phyloP scores from a whole-genome alignment of 2,797 vertebrate species.

The Neoniphon sammara region DNA sequence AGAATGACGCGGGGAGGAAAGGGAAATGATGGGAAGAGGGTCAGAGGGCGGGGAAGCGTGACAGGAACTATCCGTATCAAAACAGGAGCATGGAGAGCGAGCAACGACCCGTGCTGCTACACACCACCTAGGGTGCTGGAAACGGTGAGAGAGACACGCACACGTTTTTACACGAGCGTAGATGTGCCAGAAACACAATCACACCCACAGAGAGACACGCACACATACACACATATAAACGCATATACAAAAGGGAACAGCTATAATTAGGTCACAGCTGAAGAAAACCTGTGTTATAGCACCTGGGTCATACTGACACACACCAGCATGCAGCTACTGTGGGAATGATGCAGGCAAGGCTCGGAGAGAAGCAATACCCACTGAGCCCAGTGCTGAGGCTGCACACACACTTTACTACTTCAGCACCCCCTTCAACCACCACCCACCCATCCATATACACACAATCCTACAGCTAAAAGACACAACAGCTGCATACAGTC shows the following conservation, averaged over 20 bases:
- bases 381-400: slow-evolving; percentile 39
- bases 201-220: slow-evolving; percentile 1
- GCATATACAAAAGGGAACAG: slow-evolving; percentile 12
- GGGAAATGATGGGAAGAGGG: background rate
- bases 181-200: background rate
- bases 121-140: slow-evolving; percentile 21
- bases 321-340: slow-evolving; percentile 39
- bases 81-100: slow-evolving; percentile 18
- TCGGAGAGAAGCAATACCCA: slow-evolving; percentile 48
- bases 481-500: slow-evolving; percentile 36
- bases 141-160: background rate
- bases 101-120: slow-evolving; percentile 17
- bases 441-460: too few relatives aligned
- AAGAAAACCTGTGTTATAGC: slow-evolving; percentile 54
- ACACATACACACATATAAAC: background rate
- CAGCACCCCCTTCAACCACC: slow-evolving; percentile 25
- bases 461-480: slow-evolving; percentile 8
- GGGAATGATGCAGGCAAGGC: slow-evolving; percentile 35
- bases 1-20: background rate
- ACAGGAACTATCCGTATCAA: slow-evolving; percentile 8
- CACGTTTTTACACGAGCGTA: background rate
- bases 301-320: slow-evolving; percentile 54
- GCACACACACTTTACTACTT: slow-evolving; percentile 11
- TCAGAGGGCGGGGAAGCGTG: background rate
- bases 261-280: slow-evolving; percentile 53